phyloP scores from a whole-genome alignment of 2,113 vertebrate species.

The Probosciger aterrimus region DNA sequence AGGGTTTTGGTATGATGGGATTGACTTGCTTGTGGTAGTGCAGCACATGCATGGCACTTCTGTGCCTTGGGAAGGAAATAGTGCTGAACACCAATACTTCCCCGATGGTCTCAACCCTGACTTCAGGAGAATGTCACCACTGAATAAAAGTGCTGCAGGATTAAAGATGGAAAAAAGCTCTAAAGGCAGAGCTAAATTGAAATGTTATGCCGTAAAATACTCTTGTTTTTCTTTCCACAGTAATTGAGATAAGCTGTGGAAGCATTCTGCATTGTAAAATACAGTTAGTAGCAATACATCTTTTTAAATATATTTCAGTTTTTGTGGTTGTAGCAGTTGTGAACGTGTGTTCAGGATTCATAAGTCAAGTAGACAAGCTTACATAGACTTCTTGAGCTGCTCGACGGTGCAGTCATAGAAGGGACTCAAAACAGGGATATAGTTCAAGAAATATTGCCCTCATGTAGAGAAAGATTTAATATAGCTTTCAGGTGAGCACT shows the following conservation, averaged over 20 bases:
- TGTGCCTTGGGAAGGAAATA: background rate
- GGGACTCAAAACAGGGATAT: background rate
- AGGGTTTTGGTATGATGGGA: background rate
- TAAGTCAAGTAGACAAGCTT: background rate
- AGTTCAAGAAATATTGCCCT: background rate
- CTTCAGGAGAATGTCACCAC: background rate
- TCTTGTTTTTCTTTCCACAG: background rate
- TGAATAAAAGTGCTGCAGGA: background rate
- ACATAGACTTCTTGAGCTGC: background rate
- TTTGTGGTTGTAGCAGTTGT: background rate
- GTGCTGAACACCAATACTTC: background rate
- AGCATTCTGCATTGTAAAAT: background rate
- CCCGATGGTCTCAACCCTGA: background rate
- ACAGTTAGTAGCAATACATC: background rate
- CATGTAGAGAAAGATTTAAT: background rate
- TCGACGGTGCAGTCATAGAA: background rate
- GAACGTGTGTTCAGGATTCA: background rate
- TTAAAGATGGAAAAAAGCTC: background rate
- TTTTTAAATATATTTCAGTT: background rate
- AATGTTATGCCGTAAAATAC: background rate
- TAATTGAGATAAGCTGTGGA: background rate
- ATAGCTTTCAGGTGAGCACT: background rate
- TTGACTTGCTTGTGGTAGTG: background rate
- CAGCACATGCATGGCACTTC: background rate
- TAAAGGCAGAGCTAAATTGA: background rate